phyloP scores from a whole-genome alignment of 2,888 invertebrate genomes.

The Andrena praecox region DNA sequence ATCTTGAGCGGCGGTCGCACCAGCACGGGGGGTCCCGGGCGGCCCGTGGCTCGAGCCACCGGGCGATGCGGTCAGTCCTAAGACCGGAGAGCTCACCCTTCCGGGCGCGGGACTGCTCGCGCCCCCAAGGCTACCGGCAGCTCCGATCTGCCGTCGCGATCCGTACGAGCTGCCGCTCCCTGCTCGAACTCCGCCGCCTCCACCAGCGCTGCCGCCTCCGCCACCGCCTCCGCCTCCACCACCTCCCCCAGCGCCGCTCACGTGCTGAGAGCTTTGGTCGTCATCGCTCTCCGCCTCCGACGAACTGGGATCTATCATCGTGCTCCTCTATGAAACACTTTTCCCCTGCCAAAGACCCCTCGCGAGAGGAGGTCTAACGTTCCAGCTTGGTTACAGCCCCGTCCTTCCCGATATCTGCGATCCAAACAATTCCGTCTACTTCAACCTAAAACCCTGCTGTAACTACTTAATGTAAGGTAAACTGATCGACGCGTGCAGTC shows the following conservation, averaged over 20 bases:
- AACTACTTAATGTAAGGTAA: no score
- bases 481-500: no score
- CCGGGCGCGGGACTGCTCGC: slow-evolving; percentile 76
- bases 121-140: slow-evolving; percentile 76
- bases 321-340: slow-evolving; percentile 34
- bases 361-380: slow-evolving; percentile 58
- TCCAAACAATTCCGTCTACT: not conserved
- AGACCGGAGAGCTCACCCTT: slow-evolving; percentile 85
- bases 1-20: slow-evolving; percentile 82
- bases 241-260: slow-evolving; percentile 71
- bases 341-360: slow-evolving; percentile 53
- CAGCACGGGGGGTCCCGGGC: slow-evolving; percentile 83
- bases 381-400: slow-evolving; percentile 64
- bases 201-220: slow-evolving; percentile 74
- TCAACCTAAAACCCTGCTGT: no score
- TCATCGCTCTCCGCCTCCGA: slow-evolving; percentile 98
- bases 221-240: slow-evolving; percentile 55
- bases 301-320: slow-evolving; percentile 98
- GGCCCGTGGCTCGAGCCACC: slow-evolving; percentile 75
- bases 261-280: slow-evolving; percentile 89
- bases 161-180: slow-evolving; percentile 78
- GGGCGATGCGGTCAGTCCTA: slow-evolving; percentile 82
- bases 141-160: slow-evolving; percentile 85
- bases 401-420: slow-evolving; percentile 32
- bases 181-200: slow-evolving; percentile 77